Conservation (phyloP, 1,140 invertebrate genomes). For the Paracyclopina nana region DNA sequence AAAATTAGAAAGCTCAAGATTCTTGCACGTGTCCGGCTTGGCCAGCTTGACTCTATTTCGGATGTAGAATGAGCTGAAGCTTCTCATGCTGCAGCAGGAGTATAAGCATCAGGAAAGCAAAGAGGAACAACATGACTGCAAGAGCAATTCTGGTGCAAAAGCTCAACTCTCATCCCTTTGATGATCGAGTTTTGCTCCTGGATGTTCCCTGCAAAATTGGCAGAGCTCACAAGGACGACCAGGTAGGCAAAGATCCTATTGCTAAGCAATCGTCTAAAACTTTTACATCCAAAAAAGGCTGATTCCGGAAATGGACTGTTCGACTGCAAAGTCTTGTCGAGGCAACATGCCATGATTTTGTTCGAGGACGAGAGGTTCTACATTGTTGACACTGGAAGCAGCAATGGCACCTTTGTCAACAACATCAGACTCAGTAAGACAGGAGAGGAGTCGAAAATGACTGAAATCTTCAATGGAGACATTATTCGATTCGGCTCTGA, state of each 20-base stretch:
- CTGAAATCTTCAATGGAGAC: conserved; percentile 4
- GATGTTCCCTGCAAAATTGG: conserved; percentile 8
- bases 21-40: too few species aligned
- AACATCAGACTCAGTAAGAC: conserved; percentile 29
- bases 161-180: conserved; percentile 8
- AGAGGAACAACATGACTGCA: not conserved
- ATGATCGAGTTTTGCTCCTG: conserved; percentile 6
- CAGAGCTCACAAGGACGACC: conserved; percentile 9
- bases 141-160: conserved; percentile 3
- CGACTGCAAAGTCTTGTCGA: conserved; percentile 14
- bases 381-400: conserved; percentile 31
- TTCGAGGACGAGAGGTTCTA: conserved; percentile 18
- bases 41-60: too few species aligned
- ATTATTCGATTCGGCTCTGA: conserved; percentile 14
- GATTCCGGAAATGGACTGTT: conserved; percentile 8
- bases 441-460: conserved; percentile 26
- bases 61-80: too few species aligned
- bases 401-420: conserved; percentile 25
- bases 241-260: not conserved
- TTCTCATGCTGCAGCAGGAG: too few species aligned
- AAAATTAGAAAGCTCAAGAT: too few species aligned
- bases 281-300: not conserved
- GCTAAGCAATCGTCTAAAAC: not conserved
- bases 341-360: conserved; percentile 11
- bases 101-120: too few species aligned